These are phyloP conservation scores for Drosophila yooni DNA, from an alignment of 2,888 invertebrate genomes.

Conservation along the genomic window DNA sequence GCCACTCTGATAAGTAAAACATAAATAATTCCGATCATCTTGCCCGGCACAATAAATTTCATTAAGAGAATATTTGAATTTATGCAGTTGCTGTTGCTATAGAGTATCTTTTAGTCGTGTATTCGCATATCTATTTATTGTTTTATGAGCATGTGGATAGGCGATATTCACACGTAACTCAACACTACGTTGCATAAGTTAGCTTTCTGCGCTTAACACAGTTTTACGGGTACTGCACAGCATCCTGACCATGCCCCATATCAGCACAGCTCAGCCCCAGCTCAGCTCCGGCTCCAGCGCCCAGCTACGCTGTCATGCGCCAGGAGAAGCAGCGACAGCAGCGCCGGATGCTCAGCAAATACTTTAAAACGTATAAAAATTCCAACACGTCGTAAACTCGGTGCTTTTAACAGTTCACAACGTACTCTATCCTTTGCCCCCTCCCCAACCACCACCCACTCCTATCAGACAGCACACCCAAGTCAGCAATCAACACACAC, in stretches of 20 bases:
- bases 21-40: background rate
- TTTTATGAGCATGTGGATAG: slow-evolving; percentile 41
- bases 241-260: slow-evolving; percentile 26
- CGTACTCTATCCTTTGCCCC: background rate
- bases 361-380: slow-evolving; percentile 79
- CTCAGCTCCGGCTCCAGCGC: slow-evolving; percentile 6
- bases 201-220: slow-evolving; percentile 77
- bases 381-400: slow-evolving; percentile 78
- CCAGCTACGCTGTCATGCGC: slow-evolving; percentile 23
- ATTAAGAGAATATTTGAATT: background rate
- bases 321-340: slow-evolving; percentile 45
- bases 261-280: background rate
- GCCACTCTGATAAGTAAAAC: background rate
- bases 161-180: slow-evolving; percentile 64
- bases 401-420: slow-evolving; percentile 62
- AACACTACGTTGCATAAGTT: slow-evolving; percentile 72
- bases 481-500: slow-evolving; percentile 68
- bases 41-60: background rate
- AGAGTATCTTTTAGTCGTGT: slow-evolving; percentile 8
- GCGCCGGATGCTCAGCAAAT: slow-evolving; percentile 63
- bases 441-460: slow-evolving; percentile 7
- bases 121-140: slow-evolving; percentile 5
- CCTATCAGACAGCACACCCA: slow-evolving; percentile 16
- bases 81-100: background rate
- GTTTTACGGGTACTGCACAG: slow-evolving; percentile 67